Evolutionary conservation across 1,140 invertebrate genomes (phyloP).

Genomic region (Bathynomus jamesi): DNA sequence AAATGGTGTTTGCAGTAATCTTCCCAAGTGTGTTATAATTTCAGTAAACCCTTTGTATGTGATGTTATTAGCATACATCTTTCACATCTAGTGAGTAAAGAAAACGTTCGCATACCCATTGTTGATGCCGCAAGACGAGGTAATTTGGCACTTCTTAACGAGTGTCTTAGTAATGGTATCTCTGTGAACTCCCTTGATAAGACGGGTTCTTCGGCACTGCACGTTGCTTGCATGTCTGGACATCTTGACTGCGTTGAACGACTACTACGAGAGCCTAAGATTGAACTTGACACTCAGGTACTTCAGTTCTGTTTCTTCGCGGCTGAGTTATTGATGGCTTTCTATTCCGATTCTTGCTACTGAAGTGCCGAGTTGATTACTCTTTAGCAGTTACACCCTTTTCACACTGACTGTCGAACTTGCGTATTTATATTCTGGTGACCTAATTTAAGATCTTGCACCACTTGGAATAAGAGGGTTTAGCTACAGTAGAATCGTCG

Average conservation of each 20-base stretch:
- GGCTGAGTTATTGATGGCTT: background rate
- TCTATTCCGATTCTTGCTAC: background rate
- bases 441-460: no score
- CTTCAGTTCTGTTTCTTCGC: background rate
- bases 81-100: slow-evolving; percentile 50
- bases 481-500: no score
- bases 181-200: slow-evolving; percentile 61
- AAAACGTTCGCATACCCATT: slow-evolving; percentile 56
- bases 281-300: slow-evolving; percentile 40
- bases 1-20: no score
- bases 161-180: slow-evolving; percentile 57
- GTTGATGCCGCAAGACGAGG: slow-evolving; percentile 64
- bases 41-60: no score
- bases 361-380: background rate
- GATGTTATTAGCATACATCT: background rate
- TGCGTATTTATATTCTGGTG: background rate
- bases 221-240: slow-evolving; percentile 59
- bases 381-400: background rate
- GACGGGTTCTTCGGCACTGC: slow-evolving; percentile 59
- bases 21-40: no score
- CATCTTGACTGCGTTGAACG: slow-evolving; percentile 43
- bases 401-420: background rate
- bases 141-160: slow-evolving; percentile 55
- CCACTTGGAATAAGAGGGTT: no score
- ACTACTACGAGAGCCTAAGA: slow-evolving; percentile 39